A percentile compares a stretch with the other conserved stretches of the same genome.
Conservation (phyloP, 2,888 invertebrate species). For the Parelbella ahira region DNA sequence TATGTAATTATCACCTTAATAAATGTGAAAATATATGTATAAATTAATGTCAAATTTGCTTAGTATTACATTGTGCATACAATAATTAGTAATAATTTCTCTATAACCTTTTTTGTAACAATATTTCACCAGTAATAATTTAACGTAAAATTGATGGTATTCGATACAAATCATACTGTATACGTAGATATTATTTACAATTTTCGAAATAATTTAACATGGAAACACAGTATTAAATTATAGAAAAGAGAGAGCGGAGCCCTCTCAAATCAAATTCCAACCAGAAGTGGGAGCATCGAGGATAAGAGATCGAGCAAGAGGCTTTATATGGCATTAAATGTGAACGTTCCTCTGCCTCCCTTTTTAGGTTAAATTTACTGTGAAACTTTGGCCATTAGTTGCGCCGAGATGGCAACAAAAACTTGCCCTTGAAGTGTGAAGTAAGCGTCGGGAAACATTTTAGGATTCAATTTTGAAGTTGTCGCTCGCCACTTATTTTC, state of each 20-base stretch:
- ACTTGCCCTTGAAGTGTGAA: slow-evolving; percentile 29
- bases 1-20: no score
- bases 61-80: no score
- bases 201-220: no score
- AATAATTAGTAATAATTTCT: no score
- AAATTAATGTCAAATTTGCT: no score
- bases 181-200: not conserved
- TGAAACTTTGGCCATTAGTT: slow-evolving; percentile 31
- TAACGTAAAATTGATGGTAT: no score
- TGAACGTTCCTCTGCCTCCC: slow-evolving; percentile 3
- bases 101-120: no score
- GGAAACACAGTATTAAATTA: no score
- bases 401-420: slow-evolving; percentile 4
- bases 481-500: slow-evolving; percentile 4
- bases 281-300: slow-evolving; percentile 2
- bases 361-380: slow-evolving; percentile 20
- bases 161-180: no score
- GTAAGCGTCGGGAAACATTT: slow-evolving; percentile 29
- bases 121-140: no score
- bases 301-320: slow-evolving; percentile 15
- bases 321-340: slow-evolving; percentile 15
- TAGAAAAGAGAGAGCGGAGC: no score
- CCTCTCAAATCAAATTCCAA: slow-evolving; percentile 2
- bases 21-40: no score
- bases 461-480: slow-evolving; percentile 26